Conservation (phyloP, 2,888 invertebrate genomes). For the Pyralis farinalis region DNA sequence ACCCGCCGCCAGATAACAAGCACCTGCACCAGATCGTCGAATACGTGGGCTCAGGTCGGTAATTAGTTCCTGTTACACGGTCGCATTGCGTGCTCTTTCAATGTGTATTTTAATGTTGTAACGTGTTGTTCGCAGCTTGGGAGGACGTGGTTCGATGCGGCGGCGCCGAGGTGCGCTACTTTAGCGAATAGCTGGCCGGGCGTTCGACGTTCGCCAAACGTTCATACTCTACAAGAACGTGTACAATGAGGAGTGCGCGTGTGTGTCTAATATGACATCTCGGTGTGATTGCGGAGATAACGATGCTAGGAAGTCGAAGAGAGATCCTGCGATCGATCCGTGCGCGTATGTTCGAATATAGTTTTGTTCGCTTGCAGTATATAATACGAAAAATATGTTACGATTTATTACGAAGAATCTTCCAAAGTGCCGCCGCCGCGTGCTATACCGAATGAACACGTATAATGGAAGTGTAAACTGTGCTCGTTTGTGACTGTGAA, state of each 20-base stretch:
- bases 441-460: background rate
- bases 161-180: conserved; percentile 69
- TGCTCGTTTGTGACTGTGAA: background rate
- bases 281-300: background rate
- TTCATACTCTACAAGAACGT: background rate
- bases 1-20: conserved; percentile 29
- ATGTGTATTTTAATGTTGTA: background rate
- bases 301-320: no score
- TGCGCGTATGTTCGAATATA: background rate
- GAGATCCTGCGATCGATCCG: background rate
- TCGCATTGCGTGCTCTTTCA: no score
- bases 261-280: background rate
- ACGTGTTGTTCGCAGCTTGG: conserved; percentile 83
- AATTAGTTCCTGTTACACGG: no score
- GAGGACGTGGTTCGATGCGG: conserved; percentile 83
- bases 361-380: conserved; percentile 4
- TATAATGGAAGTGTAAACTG: background rate
- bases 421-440: conserved; percentile 12
- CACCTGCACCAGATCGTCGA: conserved; percentile 55
- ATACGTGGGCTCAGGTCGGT: conserved; percentile 58
- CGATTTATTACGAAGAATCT: conserved; percentile 11
- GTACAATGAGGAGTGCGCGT: background rate
- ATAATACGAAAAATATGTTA: conserved; percentile 4
- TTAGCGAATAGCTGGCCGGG: conserved; percentile 52
- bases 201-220: conserved; percentile 11